Percentiles rank a stretch among this genome's conserved stretches.
Conservation (phyloP, 2,797 vertebrate genomes). For the Amblyraja radiata region DNA sequence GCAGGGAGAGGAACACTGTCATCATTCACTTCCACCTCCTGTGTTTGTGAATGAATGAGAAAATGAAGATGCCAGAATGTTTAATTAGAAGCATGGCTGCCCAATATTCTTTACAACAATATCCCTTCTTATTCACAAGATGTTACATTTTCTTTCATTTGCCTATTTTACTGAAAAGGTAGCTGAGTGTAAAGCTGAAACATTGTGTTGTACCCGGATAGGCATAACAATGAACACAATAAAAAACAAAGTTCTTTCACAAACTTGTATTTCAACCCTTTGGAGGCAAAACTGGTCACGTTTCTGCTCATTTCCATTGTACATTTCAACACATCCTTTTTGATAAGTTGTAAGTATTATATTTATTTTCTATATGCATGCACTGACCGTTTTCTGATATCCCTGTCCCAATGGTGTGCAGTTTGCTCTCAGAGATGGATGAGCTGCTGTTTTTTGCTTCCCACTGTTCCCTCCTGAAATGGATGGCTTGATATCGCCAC, state of each 20-base stretch:
- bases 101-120: background rate
- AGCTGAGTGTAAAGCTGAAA: background rate
- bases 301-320: background rate
- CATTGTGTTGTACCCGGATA: background rate
- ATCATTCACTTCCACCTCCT: background rate
- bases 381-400: background rate
- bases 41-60: background rate
- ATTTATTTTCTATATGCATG: background rate
- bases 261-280: background rate
- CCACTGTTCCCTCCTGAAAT: too few species aligned
- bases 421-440: too few species aligned
- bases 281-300: background rate
- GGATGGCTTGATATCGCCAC: too few species aligned
- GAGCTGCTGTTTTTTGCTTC: too few species aligned
- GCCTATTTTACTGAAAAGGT: background rate
- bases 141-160: background rate
- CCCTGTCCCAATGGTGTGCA: background rate
- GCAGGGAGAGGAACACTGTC: background rate
- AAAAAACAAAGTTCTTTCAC: background rate
- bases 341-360: background rate
- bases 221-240: background rate
- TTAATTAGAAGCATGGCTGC: background rate
- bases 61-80: background rate
- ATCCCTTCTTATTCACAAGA: background rate
- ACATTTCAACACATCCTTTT: background rate